These are phyloP conservation scores for Epicampocera succincta DNA, from an alignment of 2,888 invertebrate genomes.

Conservation along the genomic window DNA sequence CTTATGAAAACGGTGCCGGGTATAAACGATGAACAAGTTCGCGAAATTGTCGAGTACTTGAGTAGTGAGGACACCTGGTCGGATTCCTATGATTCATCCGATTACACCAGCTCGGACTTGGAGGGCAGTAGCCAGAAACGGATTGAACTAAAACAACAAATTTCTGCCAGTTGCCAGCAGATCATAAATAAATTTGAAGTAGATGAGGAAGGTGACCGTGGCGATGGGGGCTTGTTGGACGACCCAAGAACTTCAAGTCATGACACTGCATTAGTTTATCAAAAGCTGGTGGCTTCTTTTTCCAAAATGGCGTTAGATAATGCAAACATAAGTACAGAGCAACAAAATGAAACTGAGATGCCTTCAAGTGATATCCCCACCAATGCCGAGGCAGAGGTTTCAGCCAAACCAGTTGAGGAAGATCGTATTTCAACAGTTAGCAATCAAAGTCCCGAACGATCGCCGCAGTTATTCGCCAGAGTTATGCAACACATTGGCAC, in stretches of 20 bases:
- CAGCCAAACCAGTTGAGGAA: conserved; percentile 78
- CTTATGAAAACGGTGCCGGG: conserved; percentile 97
- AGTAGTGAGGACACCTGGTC: conserved; percentile 97
- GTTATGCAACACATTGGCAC: conserved; percentile 96
- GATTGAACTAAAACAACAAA: conserved; percentile 90
- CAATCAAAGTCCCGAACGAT: conserved; percentile 83
- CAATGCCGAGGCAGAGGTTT: conserved; percentile 74
- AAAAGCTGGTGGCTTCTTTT: conserved; percentile 91
- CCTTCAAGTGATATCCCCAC: conserved; percentile 64
- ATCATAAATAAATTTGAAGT: conserved; percentile 93
- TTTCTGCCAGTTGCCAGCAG: conserved; percentile 93
- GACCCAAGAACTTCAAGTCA: conserved; percentile 83
- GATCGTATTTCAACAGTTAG: conserved; percentile 73
- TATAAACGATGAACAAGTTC: conserved; percentile 93
- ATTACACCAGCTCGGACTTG: conserved; percentile 94
- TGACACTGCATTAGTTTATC: conserved; percentile 93
- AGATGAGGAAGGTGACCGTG: conserved; percentile 84
- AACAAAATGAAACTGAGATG: conserved; percentile 78
- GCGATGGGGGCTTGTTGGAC: conserved; percentile 83
- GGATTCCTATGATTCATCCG: conserved; percentile 95
- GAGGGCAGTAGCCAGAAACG: conserved; percentile 85
- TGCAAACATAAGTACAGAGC: conserved; percentile 71
- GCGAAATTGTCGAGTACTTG: conserved; percentile 94
- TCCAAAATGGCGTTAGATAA: conserved; percentile 87
- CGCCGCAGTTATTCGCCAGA: conserved; percentile 93